phyloP scores from a whole-genome alignment of 2,888 invertebrate genomes.

The Seira sanloemensis region DNA sequence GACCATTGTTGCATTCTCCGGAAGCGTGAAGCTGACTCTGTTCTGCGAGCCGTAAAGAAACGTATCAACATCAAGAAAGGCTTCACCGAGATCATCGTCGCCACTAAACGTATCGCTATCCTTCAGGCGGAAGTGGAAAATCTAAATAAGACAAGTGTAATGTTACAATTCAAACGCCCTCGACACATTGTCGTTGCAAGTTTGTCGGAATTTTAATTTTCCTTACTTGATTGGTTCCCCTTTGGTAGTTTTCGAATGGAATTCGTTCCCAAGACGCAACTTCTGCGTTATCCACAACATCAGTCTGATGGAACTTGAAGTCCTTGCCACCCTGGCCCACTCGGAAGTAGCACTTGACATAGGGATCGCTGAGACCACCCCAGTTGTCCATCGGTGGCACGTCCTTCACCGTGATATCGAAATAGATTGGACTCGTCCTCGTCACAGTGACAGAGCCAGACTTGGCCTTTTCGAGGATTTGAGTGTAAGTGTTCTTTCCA shows the following conservation, averaged over 20 bases:
- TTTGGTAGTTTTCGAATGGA: conserved; percentile 64
- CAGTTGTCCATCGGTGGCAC: conserved; percentile 63
- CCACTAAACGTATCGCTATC: conserved; percentile 63
- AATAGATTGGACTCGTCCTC: conserved; percentile 63
- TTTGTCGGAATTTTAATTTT: background rate
- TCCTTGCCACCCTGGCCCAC: conserved; percentile 63
- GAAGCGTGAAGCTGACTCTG: conserved; percentile 24
- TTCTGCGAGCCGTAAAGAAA: conserved; percentile 43
- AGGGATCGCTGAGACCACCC: conserved; percentile 64
- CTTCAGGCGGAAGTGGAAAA: conserved; percentile 64
- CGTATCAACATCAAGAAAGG: conserved; percentile 62
- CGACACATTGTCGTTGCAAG: no score
- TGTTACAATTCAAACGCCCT: background rate
- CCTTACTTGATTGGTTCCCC: conserved; percentile 61
- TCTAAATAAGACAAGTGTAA: conserved; percentile 30
- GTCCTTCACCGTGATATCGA: conserved; percentile 58
- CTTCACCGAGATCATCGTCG: conserved; percentile 67
- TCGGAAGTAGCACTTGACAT: conserved; percentile 67
- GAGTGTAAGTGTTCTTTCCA: conserved; percentile 47
- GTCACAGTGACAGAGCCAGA: conserved; percentile 60
- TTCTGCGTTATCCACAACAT: conserved; percentile 56
- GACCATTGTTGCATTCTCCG: conserved; percentile 50
- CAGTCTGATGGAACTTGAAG: conserved; percentile 61
- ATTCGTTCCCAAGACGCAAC: conserved; percentile 60
- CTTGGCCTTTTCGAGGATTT: conserved; percentile 55